Conservation (phyloP, 2,113 vertebrate species). For the Sapayoa aenigma region DNA sequence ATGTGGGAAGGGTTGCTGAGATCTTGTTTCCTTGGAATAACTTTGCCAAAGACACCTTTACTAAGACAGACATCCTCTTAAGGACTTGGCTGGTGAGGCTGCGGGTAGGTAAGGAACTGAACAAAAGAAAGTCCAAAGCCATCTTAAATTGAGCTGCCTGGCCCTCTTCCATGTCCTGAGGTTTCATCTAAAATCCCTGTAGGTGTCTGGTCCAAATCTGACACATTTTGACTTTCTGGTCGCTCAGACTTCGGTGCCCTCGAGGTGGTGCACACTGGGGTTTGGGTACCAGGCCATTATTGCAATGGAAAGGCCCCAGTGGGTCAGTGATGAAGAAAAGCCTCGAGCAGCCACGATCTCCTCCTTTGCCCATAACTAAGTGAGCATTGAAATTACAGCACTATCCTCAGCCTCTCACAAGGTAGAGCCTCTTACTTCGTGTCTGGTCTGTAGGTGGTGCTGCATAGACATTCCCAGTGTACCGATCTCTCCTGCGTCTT, state of each 20-base stretch:
- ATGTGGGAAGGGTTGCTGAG: background rate
- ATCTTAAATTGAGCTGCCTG: background rate
- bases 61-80: background rate
- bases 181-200: background rate
- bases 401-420: background rate
- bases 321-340: background rate
- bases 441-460: slow-evolving; percentile 1
- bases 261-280: too few species aligned
- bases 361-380: background rate
- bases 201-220: background rate
- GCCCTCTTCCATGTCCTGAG: background rate
- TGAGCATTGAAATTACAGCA: background rate
- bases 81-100: background rate
- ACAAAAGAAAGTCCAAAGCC: background rate
- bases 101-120: background rate
- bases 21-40: background rate
- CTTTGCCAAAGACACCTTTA: background rate
- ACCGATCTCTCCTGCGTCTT: background rate
- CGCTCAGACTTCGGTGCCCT: background rate
- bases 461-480: background rate
- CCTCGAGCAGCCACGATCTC: background rate
- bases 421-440: background rate
- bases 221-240: background rate
- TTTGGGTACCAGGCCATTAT: background rate
- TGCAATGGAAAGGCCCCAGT: background rate